These are phyloP conservation scores for Tiliacea aurago DNA, from an alignment of 2,888 invertebrate species.

Conservation along the genomic window DNA sequence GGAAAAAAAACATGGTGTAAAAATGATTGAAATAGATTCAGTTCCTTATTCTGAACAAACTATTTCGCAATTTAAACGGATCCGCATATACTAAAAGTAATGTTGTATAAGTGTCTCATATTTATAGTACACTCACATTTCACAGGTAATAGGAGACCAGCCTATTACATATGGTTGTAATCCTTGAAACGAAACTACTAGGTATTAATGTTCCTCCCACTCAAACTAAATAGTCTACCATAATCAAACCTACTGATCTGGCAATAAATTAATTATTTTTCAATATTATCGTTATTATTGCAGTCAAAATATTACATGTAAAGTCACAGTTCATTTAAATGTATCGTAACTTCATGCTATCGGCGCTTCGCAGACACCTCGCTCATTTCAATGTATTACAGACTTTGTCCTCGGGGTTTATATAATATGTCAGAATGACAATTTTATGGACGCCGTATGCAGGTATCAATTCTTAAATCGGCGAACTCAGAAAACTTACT, in stretches of 20 bases:
- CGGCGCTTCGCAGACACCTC: conserved; percentile 30
- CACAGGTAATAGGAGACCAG: background rate
- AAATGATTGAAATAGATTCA: too few relatives aligned
- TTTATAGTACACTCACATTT: too few relatives aligned
- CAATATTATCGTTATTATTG: background rate
- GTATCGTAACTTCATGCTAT: conserved; percentile 26
- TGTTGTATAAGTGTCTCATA: background rate
- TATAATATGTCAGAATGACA: background rate
- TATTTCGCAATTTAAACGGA: too few relatives aligned
- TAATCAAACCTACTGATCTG: background rate
- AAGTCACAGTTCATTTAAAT: conserved; percentile 10
- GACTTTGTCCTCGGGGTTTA: conserved; percentile 4
- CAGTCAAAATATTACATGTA: background rate
- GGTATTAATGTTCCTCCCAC: background rate
- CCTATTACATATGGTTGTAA: background rate
- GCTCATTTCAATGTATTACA: conserved; percentile 44
- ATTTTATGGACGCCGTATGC: background rate
- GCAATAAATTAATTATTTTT: background rate
- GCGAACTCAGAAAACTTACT: background rate
- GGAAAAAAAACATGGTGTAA: too few relatives aligned
- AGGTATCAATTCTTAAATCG: background rate
- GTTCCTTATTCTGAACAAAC: too few relatives aligned
- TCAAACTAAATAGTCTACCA: background rate
- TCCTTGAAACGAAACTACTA: background rate
- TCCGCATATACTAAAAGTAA: too few relatives aligned